phyloP scores from a whole-genome alignment of 1,140 invertebrate genomes.

The Zaprionus kolodkinae region DNA sequence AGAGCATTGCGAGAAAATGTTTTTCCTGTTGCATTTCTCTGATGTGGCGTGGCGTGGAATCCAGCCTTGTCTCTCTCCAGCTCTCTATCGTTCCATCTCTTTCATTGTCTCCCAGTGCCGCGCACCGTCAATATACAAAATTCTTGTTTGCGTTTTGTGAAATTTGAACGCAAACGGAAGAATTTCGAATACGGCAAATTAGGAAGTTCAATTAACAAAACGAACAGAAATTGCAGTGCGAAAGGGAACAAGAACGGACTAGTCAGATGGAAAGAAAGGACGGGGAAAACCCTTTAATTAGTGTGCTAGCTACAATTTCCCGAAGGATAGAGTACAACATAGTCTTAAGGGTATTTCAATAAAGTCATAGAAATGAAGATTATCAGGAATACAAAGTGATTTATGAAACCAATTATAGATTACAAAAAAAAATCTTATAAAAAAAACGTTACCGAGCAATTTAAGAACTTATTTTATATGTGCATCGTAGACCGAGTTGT shows the following conservation, averaged over 20 bases:
- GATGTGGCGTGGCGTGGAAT: constrained; percentile 18
- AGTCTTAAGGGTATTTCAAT: too few species aligned
- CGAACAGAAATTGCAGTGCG: constrained; percentile 6
- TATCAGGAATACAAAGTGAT: too few species aligned
- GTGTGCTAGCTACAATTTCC: background rate
- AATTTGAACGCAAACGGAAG: constrained; percentile 1
- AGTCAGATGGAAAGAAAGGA: background rate
- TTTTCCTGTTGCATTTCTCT: constrained; percentile 41
- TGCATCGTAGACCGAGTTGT: too few species aligned
- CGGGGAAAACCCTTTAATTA: background rate
- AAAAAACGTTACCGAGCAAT: too few species aligned
- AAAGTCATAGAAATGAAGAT: too few species aligned
- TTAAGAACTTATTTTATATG: too few species aligned
- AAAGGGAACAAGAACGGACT: background rate
- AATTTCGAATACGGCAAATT: constrained; percentile 19
- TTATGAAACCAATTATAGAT: too few species aligned
- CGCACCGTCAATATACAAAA: background rate
- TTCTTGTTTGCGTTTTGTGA: constrained; percentile 18
- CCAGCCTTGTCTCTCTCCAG: background rate
- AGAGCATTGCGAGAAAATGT: constrained; percentile 51
- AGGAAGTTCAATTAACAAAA: constrained; percentile 46
- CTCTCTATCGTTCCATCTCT: background rate
- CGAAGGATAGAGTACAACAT: too few species aligned
- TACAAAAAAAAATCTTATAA: too few species aligned
- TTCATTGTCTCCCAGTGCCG: background rate